Conservation (phyloP, 2,888 invertebrate genomes). For the Drosophila algonquin region DNA sequence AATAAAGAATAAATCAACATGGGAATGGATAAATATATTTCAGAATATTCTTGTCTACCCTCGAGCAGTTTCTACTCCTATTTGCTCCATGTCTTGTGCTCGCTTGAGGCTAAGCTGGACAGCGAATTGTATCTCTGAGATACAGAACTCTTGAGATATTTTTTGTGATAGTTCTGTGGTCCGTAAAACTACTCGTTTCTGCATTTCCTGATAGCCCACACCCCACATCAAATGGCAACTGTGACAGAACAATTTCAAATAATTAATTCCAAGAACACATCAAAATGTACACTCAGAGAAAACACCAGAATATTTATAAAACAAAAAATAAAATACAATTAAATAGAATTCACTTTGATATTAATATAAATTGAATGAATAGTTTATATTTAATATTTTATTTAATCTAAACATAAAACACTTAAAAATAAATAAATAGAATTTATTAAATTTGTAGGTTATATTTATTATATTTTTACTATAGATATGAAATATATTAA, state of each 20-base stretch:
- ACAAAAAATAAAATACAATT: conserved; percentile 18
- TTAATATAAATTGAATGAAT: too few relatives aligned
- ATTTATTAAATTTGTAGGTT: too few relatives aligned
- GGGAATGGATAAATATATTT: too few relatives aligned
- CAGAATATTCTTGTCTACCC: too few relatives aligned
- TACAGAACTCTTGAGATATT: background rate
- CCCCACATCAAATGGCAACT: conserved; percentile 48
- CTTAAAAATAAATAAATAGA: too few relatives aligned
- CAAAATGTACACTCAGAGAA: conserved; percentile 32
- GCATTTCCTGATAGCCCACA: conserved; percentile 15
- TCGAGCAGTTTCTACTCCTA: background rate
- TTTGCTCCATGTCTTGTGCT: too few relatives aligned
- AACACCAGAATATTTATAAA: conserved; percentile 12
- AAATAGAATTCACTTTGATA: too few relatives aligned
- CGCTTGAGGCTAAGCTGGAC: background rate
- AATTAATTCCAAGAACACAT: conserved; percentile 73
- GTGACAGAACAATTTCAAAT: conserved; percentile 73
- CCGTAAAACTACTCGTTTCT: background rate
- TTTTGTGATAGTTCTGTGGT: background rate
- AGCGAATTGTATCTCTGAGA: background rate
- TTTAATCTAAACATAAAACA: too few relatives aligned
- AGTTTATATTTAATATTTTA: too few relatives aligned
- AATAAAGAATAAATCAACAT: background rate
- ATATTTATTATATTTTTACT: too few relatives aligned
- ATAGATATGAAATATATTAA: too few relatives aligned